Evolutionary conservation across 2,797 vertebrate genomes (phyloP).

Genomic region (Masticophis lateralis): DNA sequence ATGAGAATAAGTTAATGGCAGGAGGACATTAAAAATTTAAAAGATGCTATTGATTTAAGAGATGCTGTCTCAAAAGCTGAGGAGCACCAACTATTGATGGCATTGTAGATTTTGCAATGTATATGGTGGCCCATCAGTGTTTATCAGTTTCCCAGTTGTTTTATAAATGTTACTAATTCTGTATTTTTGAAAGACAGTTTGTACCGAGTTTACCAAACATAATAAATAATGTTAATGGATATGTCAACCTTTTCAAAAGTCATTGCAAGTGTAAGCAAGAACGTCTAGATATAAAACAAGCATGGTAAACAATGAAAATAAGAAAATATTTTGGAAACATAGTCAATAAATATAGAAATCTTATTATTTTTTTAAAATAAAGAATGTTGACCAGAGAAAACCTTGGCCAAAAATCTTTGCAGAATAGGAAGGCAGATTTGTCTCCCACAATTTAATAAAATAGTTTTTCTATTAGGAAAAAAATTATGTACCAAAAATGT

Average conservation of each 20-base stretch:
- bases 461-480: neutral
- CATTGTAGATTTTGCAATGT: slow-evolving; percentile 37
- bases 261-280: neutral
- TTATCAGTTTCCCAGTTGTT: slow-evolving; percentile 52
- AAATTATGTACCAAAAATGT: neutral
- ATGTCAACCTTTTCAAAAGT: slow-evolving; percentile 17
- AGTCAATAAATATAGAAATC: neutral
- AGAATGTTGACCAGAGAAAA: neutral
- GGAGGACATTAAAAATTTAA: slow-evolving; percentile 72
- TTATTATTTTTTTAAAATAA: neutral
- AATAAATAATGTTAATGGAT: slow-evolving; percentile 36
- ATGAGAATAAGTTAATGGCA: slow-evolving; percentile 62
- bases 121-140: slow-evolving; percentile 24
- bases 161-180: slow-evolving; percentile 53
- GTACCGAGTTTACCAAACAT: slow-evolving; percentile 48
- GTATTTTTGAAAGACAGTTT: slow-evolving; percentile 28
- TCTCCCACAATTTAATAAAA: neutral
- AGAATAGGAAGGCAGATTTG: neutral
- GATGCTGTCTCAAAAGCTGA: slow-evolving; percentile 54
- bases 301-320: neutral
- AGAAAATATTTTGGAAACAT: neutral
- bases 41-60: slow-evolving; percentile 68
- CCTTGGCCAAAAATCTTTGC: neutral
- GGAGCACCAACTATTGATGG: slow-evolving; percentile 52
- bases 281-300: slow-evolving; percentile 5